Conservation (phyloP, 2,113 vertebrate genomes). For the Hucho hucho region DNA sequence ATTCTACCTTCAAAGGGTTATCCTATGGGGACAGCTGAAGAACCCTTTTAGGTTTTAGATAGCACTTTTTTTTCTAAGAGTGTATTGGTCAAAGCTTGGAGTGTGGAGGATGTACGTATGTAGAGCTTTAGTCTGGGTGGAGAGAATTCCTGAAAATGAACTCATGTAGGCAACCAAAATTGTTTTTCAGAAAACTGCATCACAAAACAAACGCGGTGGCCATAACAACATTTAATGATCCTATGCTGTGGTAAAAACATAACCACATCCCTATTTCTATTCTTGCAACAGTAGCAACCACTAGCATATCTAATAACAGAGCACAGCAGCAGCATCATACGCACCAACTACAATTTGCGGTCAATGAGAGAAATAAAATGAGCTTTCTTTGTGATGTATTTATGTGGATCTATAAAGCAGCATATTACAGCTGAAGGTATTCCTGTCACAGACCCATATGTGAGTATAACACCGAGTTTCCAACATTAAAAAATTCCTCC, state of each 20-base stretch:
- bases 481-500: conserved; percentile 35
- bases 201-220: background rate
- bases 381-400: background rate
- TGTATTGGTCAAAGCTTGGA: background rate
- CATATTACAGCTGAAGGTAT: background rate
- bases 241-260: background rate
- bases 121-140: background rate
- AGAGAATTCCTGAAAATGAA: too few species aligned
- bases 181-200: background rate
- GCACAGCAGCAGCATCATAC: background rate
- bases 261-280: background rate
- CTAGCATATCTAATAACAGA: background rate
- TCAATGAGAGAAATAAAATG: background rate
- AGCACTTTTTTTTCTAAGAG: too few species aligned
- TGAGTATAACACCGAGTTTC: conserved; percentile 40
- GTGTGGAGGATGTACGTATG: background rate
- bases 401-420: background rate
- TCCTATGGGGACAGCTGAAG: too few species aligned
- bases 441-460: background rate
- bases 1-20: too few species aligned
- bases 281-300: background rate
- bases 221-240: background rate
- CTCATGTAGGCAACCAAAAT: too few species aligned
- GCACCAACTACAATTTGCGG: background rate
- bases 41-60: too few species aligned